Conservation (phyloP, 2,797 vertebrate genomes). For the Gambelia wislizenii region DNA sequence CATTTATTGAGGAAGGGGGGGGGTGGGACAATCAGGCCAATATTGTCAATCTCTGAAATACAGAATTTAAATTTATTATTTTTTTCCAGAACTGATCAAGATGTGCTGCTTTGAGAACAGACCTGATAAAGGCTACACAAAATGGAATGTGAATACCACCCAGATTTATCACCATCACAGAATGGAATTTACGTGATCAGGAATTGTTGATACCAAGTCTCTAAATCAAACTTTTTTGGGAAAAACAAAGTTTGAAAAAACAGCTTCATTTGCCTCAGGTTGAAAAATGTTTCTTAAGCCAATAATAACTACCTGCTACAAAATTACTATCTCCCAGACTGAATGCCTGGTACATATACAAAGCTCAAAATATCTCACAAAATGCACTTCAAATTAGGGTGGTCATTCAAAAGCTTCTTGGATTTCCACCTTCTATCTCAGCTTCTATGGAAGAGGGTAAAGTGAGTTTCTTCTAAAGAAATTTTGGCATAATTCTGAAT, state of each 20-base stretch:
- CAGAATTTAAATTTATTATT: background rate
- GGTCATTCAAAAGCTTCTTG: conserved; percentile 36
- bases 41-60: background rate
- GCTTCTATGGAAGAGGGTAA: conserved; percentile 65
- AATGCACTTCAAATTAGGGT: conserved; percentile 35
- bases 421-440: conserved; percentile 57
- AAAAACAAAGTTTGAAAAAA: background rate
- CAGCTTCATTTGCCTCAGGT: conserved; percentile 1
- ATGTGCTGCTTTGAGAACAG: background rate
- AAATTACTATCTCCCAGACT: background rate
- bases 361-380: conserved; percentile 51
- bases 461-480: conserved; percentile 59
- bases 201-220: background rate
- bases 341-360: conserved; percentile 24
- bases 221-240: background rate
- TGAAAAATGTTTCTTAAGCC: conserved; percentile 3
- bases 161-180: background rate
- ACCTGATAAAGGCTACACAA: background rate
- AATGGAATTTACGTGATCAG: background rate
- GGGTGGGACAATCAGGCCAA: background rate
- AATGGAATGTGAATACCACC: background rate
- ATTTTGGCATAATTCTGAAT: conserved; percentile 69
- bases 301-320: conserved; percentile 23
- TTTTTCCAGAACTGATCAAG: background rate
- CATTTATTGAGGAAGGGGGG: background rate